Base-by-base conservation (phyloP, 2,113 vertebrate species). In the Corythaixoides concolor region DNA sequence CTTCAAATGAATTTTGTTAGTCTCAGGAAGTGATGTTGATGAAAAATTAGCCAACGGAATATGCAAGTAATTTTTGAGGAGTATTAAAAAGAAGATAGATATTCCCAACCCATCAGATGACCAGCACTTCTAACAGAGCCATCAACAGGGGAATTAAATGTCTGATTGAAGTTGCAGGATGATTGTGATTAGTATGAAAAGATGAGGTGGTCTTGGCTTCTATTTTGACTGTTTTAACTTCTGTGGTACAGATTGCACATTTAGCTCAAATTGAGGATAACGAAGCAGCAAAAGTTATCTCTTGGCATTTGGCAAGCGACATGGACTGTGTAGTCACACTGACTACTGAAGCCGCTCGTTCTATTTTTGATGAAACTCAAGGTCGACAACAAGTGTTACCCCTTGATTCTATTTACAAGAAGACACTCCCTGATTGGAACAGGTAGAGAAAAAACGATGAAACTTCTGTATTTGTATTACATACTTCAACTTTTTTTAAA, bases 271-370 rank as follows among this genome's bases (percentile, higher is more conserved):
- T 99, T 15, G 96, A 98, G 93, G 98, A 99, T 55, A 97, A 99
- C 0, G 98, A 97, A 72, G 99, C 97, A 3, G 99, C 99, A 10
- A 97, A 98, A 92, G 99, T 99, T 14, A 98, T 99, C 95, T 99
- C 99, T 55, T 99, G 99, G 99, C 98, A 99, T 62, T 93, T 99
- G 86, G 97, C 98, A 9, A 98, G 99, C 12, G 98, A 99, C 96
- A 99, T 99, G 99, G 99, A 99, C 91, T 99, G 99, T 78, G 98
- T 99, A 27, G 97, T 99, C 58, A 99, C 99, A 32, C 93, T 95
- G 68, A 99, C 98, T 8, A 99, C 98, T 2, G 97, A 92, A 56
- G 98, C 98, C 1, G 99, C 99, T 2, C 97, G 89, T 47, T 97
- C 79, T 8, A 99, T 99, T 90, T 99, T 98, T 23, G 81, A 97